Base-by-base conservation (phyloP, 2,797 vertebrate species). In the Neosilurus mollespiculum region DNA sequence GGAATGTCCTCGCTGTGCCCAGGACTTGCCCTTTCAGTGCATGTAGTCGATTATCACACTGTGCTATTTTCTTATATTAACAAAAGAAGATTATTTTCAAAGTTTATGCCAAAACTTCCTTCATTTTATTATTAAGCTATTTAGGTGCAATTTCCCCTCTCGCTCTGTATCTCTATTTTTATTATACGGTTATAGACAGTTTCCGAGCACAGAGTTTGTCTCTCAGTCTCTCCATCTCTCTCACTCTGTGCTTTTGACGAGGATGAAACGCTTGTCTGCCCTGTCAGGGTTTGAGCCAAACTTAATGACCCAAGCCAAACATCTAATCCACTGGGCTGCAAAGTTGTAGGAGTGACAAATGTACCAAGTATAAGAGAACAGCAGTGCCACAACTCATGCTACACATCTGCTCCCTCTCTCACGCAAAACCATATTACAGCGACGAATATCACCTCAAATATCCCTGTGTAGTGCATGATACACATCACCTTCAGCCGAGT, bases 301-400 rank as follows among this genome's bases (percentile, higher is more conserved):
- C 86, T 86, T 89, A 89, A 89, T 87, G 88, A 88, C 85, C 87
- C 85, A 86, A 85, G 70, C 85, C 81, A 82, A 89, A 84, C 89
- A 88, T 85, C 88, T 89, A 87, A 88, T 88, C 86, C 87, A 86
- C 81, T 88, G 77, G 85, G 83, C 83, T 86, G 80, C 76, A 75
- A 84, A 88, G 82, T 84, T 83, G 85, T 86, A 81, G 81, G 78
- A 85, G 82, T 85, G 87, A 87, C 82, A 88, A 88, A 88, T 85
- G 70, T 71, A 82, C 76, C 73, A 73, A 81, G 83, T 82, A 77
- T 76, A 85, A 81, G 83, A 82, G 85, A 88, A 59, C 69, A 87
- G 88, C 88, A 80, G 81, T 73, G 71, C 71, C 85, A 89, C 88
- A 85, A 87, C 86, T 89, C 88, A 87, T 67, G 66, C 86, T 72